Base-by-base conservation (phyloP, 2,797 vertebrate species). In the Anguilla pacifica region DNA sequence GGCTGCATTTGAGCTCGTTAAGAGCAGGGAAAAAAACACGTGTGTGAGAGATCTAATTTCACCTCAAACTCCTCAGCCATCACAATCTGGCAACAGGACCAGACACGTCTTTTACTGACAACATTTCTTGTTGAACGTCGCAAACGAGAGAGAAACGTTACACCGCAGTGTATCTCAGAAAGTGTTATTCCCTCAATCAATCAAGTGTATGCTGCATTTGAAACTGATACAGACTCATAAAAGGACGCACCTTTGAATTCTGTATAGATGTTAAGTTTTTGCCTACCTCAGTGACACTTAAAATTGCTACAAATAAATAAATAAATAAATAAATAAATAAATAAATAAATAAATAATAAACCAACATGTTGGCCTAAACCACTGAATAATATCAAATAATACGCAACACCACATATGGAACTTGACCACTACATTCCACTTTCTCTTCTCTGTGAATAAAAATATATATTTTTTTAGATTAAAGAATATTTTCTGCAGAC, bases 81-180 rank as follows among this genome's bases (percentile, higher is more conserved):
- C 86, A 88, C 88, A 90, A 92, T 91, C 91, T 94, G 92, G 88
- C 92, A 91, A 93, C 96, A 96, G 95, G 96, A 96, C 93, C 94
- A 96, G 95, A 96, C 96, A 96, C 94, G 96, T 93, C 93, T 93
- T 46, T 84, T 79, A 88, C 91, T 89, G 77, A 84, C 70, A 64
- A 35, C 53, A 53, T 85, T 28, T 85, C 85, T 64, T 70, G 19
- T 84, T 1, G 5, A 28, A n/a, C 77, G 22, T 17, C 46, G 43
- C 39, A 84, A 72, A 84, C 25, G 31, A 59, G 86, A 55, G 43
- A 22, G 61, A 31, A 49, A 53, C 19, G 28, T 46, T 35, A 11
- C 46, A 84, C 49, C 4, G 19, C n/a, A 35, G 59, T 17, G 7
- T 25, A 7, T 51, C 25, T 61, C 51, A 57, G 46, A 82, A 43